Conservation (phyloP, 1,140 invertebrate genomes). For the Dendrolimus punctatus region DNA sequence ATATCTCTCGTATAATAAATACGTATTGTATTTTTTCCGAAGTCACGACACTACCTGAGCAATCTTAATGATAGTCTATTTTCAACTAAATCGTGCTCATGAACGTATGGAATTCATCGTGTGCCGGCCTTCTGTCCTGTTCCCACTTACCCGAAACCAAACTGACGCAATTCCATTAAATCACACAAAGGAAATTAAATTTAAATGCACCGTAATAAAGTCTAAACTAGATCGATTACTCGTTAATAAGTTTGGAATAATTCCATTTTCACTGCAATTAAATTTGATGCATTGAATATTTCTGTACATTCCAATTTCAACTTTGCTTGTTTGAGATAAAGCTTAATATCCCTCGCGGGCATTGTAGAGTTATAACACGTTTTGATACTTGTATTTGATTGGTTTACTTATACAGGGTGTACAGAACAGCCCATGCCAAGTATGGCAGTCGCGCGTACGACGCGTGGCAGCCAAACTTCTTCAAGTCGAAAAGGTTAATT, state of each 20-base stretch:
- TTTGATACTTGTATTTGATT: too few relatives aligned
- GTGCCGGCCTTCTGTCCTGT: constrained; percentile 43
- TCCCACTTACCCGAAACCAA: constrained; percentile 2
- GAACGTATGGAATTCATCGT: constrained; percentile 45
- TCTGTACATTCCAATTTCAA: not conserved
- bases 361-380: too few relatives aligned
- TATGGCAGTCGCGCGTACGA: constrained; percentile 47
- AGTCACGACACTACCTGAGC: constrained; percentile 40
- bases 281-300: constrained; percentile 10
- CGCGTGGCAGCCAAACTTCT: constrained; percentile 47
- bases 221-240: constrained; percentile 10
- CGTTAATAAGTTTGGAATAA: constrained; percentile 32
- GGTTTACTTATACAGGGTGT: constrained; percentile 18
- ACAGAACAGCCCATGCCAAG: constrained; percentile 34
- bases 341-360: too few relatives aligned
- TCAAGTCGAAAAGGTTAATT: constrained; percentile 56
- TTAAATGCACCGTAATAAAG: constrained; percentile 4
- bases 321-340: not conserved
- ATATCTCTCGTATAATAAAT: constrained; percentile 10
- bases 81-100: constrained; percentile 46
- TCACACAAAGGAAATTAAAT: too few relatives aligned
- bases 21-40: constrained; percentile 32
- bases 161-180: constrained; percentile 6
- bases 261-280: constrained; percentile 24
- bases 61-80: constrained; percentile 57